A percentile compares a stretch with the other conserved stretches of the same genome.
Evolutionary conservation across 2,797 vertebrate genomes (phyloP).

Genomic region (Urophycis tenuis): DNA sequence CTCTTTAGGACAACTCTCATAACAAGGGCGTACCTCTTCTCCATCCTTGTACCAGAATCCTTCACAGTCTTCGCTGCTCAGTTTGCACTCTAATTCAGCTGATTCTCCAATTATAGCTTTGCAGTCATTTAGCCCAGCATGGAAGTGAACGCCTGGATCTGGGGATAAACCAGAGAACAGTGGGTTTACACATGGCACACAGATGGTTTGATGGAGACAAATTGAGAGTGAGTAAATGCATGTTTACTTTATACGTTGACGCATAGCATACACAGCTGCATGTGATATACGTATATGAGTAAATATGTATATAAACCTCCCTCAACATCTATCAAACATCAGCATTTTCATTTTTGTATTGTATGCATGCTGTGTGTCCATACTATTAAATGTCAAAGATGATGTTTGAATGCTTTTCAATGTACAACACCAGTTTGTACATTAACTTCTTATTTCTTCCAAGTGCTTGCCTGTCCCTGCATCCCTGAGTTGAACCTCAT

Average conservation of each 20-base stretch:
- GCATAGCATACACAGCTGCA: slow-evolving; percentile 2
- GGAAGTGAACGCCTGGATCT: slow-evolving; percentile 75
- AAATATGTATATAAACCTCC: slow-evolving; percentile 43
- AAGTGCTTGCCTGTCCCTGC: not conserved
- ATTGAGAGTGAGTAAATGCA: not conserved
- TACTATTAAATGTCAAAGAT: slow-evolving; percentile 32
- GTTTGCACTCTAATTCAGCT: slow-evolving; percentile 74
- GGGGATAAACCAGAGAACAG: slow-evolving; percentile 48
- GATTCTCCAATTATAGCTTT: slow-evolving; percentile 72
- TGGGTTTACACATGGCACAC: slow-evolving; percentile 3
- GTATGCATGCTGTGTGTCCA: slow-evolving; percentile 37
- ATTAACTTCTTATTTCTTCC: not conserved
- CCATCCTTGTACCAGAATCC: slow-evolving; percentile 88
- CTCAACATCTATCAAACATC: slow-evolving; percentile 17
- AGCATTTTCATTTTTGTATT: slow-evolving; percentile 10
- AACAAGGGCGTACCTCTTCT: slow-evolving; percentile 66
- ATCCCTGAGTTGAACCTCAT: not conserved
- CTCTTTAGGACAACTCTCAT: not conserved
- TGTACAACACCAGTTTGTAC: slow-evolving; percentile 8
- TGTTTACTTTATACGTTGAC: not conserved
- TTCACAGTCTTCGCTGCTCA: slow-evolving; percentile 70
- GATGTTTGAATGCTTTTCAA: slow-evolving; percentile 13
- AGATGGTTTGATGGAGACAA: not conserved
- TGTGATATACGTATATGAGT: slow-evolving; percentile 5
- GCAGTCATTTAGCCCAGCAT: slow-evolving; percentile 72